Conservation (phyloP, 2,888 invertebrate genomes). For the Amblyteles armatorius region DNA sequence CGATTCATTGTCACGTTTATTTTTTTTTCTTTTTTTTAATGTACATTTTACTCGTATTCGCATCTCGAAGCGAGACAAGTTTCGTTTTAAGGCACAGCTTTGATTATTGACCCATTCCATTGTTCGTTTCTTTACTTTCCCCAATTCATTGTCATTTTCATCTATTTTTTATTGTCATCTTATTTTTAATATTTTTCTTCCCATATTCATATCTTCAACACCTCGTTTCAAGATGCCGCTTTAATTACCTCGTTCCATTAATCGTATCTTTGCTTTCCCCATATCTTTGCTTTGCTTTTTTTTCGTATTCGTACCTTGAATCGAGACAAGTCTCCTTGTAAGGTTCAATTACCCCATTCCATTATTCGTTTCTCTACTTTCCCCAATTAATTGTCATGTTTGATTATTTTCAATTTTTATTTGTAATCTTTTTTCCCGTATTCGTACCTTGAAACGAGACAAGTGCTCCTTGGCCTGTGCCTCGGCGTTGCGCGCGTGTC, state of each 20-base stretch:
- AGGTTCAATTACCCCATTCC: not conserved
- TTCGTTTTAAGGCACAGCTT: slow-evolving; percentile 4
- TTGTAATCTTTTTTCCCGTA: slow-evolving; percentile 6
- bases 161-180: not conserved
- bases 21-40: not conserved
- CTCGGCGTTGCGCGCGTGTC: slow-evolving; percentile 89
- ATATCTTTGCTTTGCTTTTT: not conserved
- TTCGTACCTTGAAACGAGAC: slow-evolving; percentile 86
- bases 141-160: not conserved
- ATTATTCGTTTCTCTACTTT: slow-evolving; percentile 27
- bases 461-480: slow-evolving; percentile 90
- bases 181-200: too few species aligned
- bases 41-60: not conserved
- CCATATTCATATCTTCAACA: slow-evolving; percentile 75
- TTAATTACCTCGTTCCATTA: not conserved
- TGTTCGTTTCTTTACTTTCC: slow-evolving; percentile 14
- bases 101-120: slow-evolving; percentile 63
- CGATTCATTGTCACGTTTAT: slow-evolving; percentile 34
- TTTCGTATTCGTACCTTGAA: slow-evolving; percentile 84
- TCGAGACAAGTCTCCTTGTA: slow-evolving; percentile 85
- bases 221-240: slow-evolving; percentile 12
- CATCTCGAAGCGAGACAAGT: slow-evolving; percentile 87
- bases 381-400: slow-evolving; percentile 37
- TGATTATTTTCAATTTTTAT: slow-evolving; percentile 13
- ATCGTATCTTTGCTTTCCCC: slow-evolving; percentile 12